These are phyloP conservation scores for Stegastes partitus DNA, from an alignment of 2,113 vertebrate species.

Conservation along the genomic window DNA sequence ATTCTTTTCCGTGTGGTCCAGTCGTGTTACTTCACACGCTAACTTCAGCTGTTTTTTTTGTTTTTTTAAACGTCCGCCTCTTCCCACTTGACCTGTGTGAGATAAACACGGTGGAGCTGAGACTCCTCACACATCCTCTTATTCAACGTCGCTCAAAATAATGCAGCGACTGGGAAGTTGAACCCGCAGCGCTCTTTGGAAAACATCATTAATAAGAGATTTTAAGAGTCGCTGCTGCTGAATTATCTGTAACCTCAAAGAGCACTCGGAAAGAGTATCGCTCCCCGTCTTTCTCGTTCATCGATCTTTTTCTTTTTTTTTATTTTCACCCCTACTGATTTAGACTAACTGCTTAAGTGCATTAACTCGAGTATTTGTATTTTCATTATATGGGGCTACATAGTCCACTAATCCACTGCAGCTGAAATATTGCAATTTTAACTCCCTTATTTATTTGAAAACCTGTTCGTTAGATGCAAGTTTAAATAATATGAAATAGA, in stretches of 20 bases:
- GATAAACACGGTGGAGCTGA: neutral
- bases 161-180: constrained; percentile 16
- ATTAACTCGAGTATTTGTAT: neutral
- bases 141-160: neutral
- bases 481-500: too few relatives aligned
- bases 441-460: too few relatives aligned
- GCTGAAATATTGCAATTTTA: too few relatives aligned
- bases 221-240: constrained; percentile 45
- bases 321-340: neutral
- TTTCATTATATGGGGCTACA: neutral
- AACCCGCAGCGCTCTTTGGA: constrained; percentile 19
- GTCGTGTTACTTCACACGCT: neutral
- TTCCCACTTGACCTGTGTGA: neutral
- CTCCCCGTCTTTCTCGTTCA: constrained; percentile 4
- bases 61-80: neutral
- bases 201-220: constrained; percentile 59
- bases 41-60: neutral
- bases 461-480: too few relatives aligned
- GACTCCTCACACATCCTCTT: neutral
- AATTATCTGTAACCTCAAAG: constrained; percentile 62
- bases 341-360: neutral
- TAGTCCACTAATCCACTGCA: too few relatives aligned
- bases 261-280: constrained; percentile 52
- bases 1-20: neutral
- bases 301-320: constrained; percentile 6